These are phyloP conservation scores for Hepsetus odoe DNA, from an alignment of 2,113 vertebrate species.

Conservation along the genomic window DNA sequence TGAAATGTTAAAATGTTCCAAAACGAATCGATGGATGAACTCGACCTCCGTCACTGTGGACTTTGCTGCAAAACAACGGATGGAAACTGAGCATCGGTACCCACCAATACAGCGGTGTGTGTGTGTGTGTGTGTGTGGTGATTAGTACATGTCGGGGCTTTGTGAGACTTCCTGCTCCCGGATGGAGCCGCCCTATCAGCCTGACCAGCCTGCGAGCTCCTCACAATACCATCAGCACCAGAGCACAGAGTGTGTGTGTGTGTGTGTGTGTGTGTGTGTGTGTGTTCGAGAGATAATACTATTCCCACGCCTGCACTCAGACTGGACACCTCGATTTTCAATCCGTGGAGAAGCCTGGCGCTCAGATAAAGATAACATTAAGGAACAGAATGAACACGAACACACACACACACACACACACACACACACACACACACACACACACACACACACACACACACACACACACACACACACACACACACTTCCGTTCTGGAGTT, in stretches of 20 bases:
- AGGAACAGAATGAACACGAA: background rate
- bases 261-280: background rate
- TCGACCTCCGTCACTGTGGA: no score
- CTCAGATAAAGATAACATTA: background rate
- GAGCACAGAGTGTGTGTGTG: slow-evolving; percentile 7
- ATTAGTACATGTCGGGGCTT: slow-evolving; percentile 29
- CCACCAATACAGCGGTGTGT: no score
- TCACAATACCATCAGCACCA: background rate
- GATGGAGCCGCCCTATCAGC: slow-evolving; percentile 42
- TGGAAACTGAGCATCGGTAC: no score
- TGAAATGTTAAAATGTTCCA: no score
- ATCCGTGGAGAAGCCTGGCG: background rate
- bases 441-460: no score
- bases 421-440: background rate
- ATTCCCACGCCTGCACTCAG: slow-evolving; percentile 2
- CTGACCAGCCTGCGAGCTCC: slow-evolving; percentile 23
- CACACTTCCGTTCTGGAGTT: no score
- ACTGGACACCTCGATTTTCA: background rate
- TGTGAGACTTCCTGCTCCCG: slow-evolving; percentile 42
- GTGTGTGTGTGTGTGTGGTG: slow-evolving; percentile 8
- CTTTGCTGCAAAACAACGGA: no score
- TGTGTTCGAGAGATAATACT: background rate
- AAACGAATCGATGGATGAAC: no score
- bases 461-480: no score
- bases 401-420: slow-evolving; percentile 9